A percentile compares a stretch with the other conserved stretches of the same genome.
phyloP scores from a whole-genome alignment of 1,140 invertebrate genomes.

The Penaeus japonicus region DNA sequence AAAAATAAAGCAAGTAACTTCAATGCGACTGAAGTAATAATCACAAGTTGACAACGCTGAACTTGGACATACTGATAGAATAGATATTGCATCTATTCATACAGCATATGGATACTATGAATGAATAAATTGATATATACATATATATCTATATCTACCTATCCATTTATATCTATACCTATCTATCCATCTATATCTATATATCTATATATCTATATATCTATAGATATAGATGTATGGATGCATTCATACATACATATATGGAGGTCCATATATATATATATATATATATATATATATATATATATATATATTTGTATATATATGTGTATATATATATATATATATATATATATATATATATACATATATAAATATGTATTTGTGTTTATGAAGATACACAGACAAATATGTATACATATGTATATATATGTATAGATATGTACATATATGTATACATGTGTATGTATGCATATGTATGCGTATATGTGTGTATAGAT shows the following conservation, averaged over 20 bases:
- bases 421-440: constrained; percentile 2
- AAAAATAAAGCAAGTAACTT: too few species aligned
- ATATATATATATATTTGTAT: constrained; percentile 4
- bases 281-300: background rate
- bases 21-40: too few species aligned
- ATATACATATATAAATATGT: background rate
- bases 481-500: background rate
- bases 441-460: constrained; percentile 19
- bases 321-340: background rate
- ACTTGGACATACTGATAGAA: too few species aligned
- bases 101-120: too few species aligned
- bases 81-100: too few species aligned
- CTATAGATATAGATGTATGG: background rate
- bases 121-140: too few species aligned
- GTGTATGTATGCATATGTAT: constrained; percentile 17
- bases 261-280: background rate
- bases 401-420: background rate
- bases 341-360: background rate
- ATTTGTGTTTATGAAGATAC: background rate
- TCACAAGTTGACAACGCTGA: too few species aligned
- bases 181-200: background rate
- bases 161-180: background rate
- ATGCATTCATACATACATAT: too few species aligned
- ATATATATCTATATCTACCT: background rate
- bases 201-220: background rate